phyloP scores from a whole-genome alignment of 2,797 vertebrate species.

The Nasua narica region DNA sequence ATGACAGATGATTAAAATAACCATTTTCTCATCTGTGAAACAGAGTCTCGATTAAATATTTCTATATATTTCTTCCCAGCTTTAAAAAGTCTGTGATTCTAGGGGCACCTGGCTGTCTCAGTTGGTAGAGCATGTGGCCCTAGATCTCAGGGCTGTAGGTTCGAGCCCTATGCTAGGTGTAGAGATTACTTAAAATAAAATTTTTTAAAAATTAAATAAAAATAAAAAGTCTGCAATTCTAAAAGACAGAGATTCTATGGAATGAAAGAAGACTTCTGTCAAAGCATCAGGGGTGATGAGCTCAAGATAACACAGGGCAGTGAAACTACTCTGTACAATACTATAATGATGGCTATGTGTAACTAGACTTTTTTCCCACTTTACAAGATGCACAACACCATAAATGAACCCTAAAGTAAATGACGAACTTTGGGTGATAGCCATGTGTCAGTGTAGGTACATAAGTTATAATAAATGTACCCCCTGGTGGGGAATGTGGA shows the following conservation, averaged over 20 bases:
- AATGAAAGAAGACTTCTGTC: neutral
- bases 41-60: neutral
- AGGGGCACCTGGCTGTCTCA: too few species aligned
- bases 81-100: neutral
- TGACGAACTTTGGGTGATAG: neutral
- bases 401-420: neutral
- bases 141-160: too few species aligned
- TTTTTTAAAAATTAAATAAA: neutral
- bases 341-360: neutral
- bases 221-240: neutral
- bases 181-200: neutral
- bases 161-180: too few species aligned
- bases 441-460: fast-evolving
- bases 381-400: neutral
- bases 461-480: neutral
- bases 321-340: neutral
- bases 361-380: too few species aligned
- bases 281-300: neutral
- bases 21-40: neutral
- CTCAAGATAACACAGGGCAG: neutral
- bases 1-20: neutral
- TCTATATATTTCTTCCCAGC: neutral
- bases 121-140: too few species aligned
- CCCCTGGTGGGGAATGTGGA: neutral
- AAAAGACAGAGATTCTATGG: neutral